Conservation (phyloP, 2,113 vertebrate genomes). For the Stomatorhinus ivindoensis region DNA sequence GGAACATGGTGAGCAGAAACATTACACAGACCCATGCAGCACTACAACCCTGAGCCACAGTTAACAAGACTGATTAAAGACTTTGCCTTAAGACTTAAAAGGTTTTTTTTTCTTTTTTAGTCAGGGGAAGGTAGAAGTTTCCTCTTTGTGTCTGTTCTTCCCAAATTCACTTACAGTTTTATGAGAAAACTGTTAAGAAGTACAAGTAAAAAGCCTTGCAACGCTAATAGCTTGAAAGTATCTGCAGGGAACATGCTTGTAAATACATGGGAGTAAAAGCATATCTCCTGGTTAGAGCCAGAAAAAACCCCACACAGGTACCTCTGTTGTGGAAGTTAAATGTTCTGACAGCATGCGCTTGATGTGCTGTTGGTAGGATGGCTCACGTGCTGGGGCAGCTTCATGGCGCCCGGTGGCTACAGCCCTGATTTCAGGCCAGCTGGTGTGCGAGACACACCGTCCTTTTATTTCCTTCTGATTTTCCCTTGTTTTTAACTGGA, state of each 20-base stretch:
- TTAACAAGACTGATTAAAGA: conserved; percentile 8
- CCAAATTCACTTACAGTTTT: not conserved
- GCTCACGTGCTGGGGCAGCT: not conserved
- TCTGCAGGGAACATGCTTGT: not conserved
- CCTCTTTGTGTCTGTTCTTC: not conserved
- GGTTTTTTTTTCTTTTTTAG: not conserved
- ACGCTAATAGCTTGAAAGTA: conserved; percentile 4
- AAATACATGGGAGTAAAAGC: not conserved
- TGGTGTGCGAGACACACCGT: not conserved
- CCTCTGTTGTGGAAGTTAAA: not conserved
- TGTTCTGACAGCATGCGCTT: not conserved
- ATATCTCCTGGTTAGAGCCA: not conserved
- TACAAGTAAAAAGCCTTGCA: not conserved
- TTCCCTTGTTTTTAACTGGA: not conserved
- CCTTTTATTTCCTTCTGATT: not conserved
- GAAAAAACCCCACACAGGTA: not conserved
- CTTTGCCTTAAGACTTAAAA: not conserved
- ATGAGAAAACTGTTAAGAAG: not conserved
- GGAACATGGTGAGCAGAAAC: not conserved
- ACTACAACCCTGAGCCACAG: not conserved
- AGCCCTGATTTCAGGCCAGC: not conserved
- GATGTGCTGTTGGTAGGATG: not conserved
- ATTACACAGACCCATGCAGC: not conserved
- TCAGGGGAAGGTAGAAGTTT: not conserved
- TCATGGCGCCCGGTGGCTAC: not conserved